phyloP scores from a whole-genome alignment of 2,888 invertebrate species.

The Drosophila paramelanica region DNA sequence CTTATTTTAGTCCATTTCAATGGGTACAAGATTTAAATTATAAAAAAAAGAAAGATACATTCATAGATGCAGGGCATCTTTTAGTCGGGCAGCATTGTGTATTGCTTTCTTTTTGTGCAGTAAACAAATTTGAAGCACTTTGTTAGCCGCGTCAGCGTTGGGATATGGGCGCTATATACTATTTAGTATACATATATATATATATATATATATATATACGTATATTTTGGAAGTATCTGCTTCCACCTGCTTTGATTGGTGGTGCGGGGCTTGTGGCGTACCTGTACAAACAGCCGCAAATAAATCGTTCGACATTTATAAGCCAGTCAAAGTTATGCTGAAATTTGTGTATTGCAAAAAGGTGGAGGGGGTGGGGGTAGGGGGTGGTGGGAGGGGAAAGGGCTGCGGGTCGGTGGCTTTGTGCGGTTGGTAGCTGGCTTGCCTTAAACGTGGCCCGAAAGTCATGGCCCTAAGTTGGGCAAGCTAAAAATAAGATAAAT shows the following conservation, averaged over 20 bases:
- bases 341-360: constrained; percentile 58
- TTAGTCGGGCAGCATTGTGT: neutral
- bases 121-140: constrained; percentile 78
- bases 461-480: constrained; percentile 26
- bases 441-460: constrained; percentile 22
- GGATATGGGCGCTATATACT: constrained; percentile 10
- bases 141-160: constrained; percentile 59
- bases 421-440: neutral
- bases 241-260: too few species aligned
- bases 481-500: constrained; percentile 79
- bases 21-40: too few species aligned
- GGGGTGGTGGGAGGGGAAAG: neutral
- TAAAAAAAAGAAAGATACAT: too few species aligned
- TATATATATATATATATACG: constrained; percentile 2
- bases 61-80: neutral
- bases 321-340: constrained; percentile 79
- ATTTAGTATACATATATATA: constrained; percentile 17
- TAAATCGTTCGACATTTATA: constrained; percentile 80
- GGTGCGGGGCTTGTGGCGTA: constrained; percentile 8
- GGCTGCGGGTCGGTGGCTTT: neutral
- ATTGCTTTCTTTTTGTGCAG: constrained; percentile 43
- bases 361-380: neutral
- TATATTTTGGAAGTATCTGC: constrained; percentile 5
- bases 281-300: constrained; percentile 72
- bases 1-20: too few species aligned